Evolutionary conservation across 2,888 invertebrate species (phyloP).

Genomic region (Sesia apiformis): DNA sequence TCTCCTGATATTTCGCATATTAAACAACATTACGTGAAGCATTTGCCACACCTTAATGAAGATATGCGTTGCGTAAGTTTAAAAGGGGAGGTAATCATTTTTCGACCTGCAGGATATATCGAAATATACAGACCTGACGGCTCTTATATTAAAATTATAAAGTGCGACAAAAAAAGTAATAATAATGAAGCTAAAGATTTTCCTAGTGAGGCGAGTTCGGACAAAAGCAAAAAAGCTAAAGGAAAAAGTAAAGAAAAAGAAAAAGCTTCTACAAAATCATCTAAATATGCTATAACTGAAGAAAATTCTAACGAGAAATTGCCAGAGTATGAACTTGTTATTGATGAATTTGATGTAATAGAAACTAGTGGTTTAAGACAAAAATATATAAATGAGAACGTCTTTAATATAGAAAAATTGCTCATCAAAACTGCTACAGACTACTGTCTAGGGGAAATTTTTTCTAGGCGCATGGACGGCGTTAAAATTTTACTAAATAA

Average conservation of each 20-base stretch:
- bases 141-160: conserved; percentile 40
- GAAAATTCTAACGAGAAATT: conserved; percentile 19
- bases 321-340: conserved; percentile 32
- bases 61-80: conserved; percentile 53
- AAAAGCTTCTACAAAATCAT: conserved; percentile 28
- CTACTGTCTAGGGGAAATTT: conserved; percentile 52
- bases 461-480: conserved; percentile 58
- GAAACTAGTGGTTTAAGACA: conserved; percentile 42
- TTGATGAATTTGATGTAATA: conserved; percentile 51
- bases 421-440: conserved; percentile 57
- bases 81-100: conserved; percentile 57
- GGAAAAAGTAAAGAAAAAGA: conserved; percentile 28
- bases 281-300: conserved; percentile 21
- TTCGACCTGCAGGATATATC: conserved; percentile 36
- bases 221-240: conserved; percentile 34
- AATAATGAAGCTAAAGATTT: conserved; percentile 12
- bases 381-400: conserved; percentile 33
- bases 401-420: conserved; percentile 37
- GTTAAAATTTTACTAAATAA: conserved; percentile 50
- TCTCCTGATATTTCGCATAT: conserved; percentile 46
- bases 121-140: conserved; percentile 49
- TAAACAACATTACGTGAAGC: conserved; percentile 39
- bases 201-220: conserved; percentile 14
- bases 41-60: conserved; percentile 28
- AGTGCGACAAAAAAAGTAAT: conserved; percentile 31